Percentiles rank a stretch among this genome's conserved stretches.
These are phyloP conservation scores for Aleiodes testaceus DNA, from an alignment of 2,888 invertebrate genomes.

Conservation along the genomic window DNA sequence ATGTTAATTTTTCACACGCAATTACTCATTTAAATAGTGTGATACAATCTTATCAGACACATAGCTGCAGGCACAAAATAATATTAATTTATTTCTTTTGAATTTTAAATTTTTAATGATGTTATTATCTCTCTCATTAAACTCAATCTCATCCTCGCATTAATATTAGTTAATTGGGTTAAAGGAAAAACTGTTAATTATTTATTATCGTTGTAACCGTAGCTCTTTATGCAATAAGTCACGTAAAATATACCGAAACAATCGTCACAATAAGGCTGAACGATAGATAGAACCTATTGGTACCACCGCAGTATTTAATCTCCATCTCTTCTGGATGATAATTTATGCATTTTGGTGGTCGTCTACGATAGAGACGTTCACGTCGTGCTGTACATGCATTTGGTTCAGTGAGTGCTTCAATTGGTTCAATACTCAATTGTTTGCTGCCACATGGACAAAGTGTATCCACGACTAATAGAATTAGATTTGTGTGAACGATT, in stretches of 20 bases:
- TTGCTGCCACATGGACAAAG: constrained; percentile 91
- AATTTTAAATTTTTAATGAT: neutral
- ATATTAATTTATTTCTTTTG: constrained; percentile 36
- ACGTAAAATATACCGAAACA: constrained; percentile 55
- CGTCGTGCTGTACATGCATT: constrained; percentile 68
- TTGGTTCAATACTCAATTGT: constrained; percentile 86
- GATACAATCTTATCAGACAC: too few relatives aligned
- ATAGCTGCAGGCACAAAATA: too few relatives aligned
- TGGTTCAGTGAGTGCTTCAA: constrained; percentile 71
- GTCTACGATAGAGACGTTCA: constrained; percentile 82
- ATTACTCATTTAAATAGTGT: constrained; percentile 18
- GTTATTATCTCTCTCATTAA: constrained; percentile 30
- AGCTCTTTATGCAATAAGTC: constrained; percentile 50
- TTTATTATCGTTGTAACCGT: constrained; percentile 43
- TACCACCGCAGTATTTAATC: constrained; percentile 70
- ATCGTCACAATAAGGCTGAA: constrained; percentile 52
- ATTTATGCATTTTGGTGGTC: constrained; percentile 87
- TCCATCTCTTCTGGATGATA: constrained; percentile 87
- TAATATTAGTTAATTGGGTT: constrained; percentile 18
- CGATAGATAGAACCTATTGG: constrained; percentile 41
- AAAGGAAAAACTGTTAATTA: constrained; percentile 40
- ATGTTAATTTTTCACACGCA: constrained; percentile 30
- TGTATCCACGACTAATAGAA: constrained; percentile 90
- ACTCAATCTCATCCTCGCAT: neutral
- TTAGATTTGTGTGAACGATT: constrained; percentile 91